Percentiles rank a stretch among this genome's conserved stretches.
phyloP scores from a whole-genome alignment of 1,140 invertebrate genomes.

The Meloidogyne exigua region DNA sequence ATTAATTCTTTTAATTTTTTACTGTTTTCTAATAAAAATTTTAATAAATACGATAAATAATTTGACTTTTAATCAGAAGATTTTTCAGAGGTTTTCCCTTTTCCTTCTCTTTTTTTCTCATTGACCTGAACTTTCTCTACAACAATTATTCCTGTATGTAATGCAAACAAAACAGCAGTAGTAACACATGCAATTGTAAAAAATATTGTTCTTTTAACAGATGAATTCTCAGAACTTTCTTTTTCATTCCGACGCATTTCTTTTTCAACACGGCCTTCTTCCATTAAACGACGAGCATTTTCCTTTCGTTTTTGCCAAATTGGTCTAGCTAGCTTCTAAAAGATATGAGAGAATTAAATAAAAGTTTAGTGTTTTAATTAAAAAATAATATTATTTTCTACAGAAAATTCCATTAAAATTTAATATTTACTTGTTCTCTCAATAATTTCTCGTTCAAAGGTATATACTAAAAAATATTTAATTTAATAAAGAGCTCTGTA shows the following conservation, averaged over 20 bases:
- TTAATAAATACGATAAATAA: neutral
- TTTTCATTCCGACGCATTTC: constrained; percentile 36
- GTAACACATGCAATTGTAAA: constrained; percentile 54
- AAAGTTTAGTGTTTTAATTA: no score
- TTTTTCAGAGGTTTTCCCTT: neutral
- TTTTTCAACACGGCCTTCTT: constrained; percentile 32
- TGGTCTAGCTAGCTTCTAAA: constrained; percentile 18
- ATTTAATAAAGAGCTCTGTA: neutral
- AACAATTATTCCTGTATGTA: constrained; percentile 55
- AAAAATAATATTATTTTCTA: no score
- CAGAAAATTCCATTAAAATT: no score
- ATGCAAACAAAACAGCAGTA: constrained; percentile 54
- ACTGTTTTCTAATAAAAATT: no score
- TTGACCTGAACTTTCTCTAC: neutral
- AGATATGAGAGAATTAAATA: no score
- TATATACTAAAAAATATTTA: constrained; percentile 37
- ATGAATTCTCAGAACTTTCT: constrained; percentile 27
- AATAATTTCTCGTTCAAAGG: constrained; percentile 52
- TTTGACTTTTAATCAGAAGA: no score
- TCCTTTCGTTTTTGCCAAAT: constrained; percentile 42
- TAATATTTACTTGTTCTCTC: constrained; percentile 25
- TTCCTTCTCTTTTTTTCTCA: constrained; percentile 2
- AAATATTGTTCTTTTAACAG: constrained; percentile 51
- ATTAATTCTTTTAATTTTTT: neutral
- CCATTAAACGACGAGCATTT: constrained; percentile 50